A percentile compares a stretch with the other conserved stretches of the same genome.
Evolutionary conservation across 2,797 vertebrate species (phyloP).

Genomic region (Crossoptilon crossoptilon): DNA sequence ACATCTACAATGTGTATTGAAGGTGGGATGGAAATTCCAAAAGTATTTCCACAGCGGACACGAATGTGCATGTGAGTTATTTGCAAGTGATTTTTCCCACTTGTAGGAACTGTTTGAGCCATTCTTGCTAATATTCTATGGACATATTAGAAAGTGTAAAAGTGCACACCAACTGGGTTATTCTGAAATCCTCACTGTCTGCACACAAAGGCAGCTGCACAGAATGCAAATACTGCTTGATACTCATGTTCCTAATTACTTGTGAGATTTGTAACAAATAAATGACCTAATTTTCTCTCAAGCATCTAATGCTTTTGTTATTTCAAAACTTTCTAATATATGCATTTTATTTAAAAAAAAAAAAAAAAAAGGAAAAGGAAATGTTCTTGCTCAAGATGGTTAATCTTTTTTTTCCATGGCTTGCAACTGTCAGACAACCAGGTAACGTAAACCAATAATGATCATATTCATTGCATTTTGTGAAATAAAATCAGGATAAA

Average conservation of each 20-base stretch:
- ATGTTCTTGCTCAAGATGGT: slow-evolving; percentile 4
- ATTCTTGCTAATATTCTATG: not conserved
- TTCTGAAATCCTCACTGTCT: slow-evolving; percentile 64
- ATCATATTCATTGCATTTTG: slow-evolving; percentile 27
- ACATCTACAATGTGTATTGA: not conserved
- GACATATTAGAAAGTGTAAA: not conserved
- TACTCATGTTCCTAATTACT: slow-evolving; percentile 61
- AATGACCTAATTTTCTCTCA: slow-evolving; percentile 67
- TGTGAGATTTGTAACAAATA: slow-evolving; percentile 46
- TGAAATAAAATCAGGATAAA: slow-evolving; percentile 40
- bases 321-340: slow-evolving; percentile 57
- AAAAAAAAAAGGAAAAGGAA: slow-evolving; percentile 27
- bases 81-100: not conserved
- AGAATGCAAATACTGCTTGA: slow-evolving; percentile 58
- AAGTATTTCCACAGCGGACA: not conserved
- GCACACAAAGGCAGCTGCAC: slow-evolving; percentile 36
- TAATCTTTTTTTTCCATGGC: not conserved
- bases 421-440: slow-evolving; percentile 40
- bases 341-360: slow-evolving; percentile 39
- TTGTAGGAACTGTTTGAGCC: not conserved
- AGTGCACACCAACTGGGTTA: slow-evolving; percentile 18
- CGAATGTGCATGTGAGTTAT: not conserved
- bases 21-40: not conserved
- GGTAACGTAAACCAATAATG: not conserved
- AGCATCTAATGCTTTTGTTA: slow-evolving; percentile 55